Percentiles rank a stretch among this genome's conserved stretches.
These are phyloP conservation scores for Lepeophtheirus salmonis DNA, from an alignment of 1,140 invertebrate species.

Conservation along the genomic window DNA sequence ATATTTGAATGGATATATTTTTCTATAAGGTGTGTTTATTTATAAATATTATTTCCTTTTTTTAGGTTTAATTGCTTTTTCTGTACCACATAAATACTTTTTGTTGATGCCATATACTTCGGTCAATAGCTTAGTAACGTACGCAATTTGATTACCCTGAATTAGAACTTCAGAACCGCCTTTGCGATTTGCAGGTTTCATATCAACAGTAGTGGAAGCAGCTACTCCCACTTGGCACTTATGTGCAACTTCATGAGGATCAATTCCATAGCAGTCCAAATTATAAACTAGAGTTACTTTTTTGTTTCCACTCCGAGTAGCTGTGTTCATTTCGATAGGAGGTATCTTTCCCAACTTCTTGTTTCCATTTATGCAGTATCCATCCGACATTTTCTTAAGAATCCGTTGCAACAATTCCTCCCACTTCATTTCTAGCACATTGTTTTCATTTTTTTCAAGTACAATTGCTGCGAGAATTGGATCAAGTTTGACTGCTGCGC, in stretches of 20 bases:
- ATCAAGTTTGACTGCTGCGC: slow-evolving; percentile 36
- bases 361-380: slow-evolving; percentile 28
- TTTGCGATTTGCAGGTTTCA: slow-evolving; percentile 27
- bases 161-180: slow-evolving; percentile 58
- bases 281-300: slow-evolving; percentile 77
- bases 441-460: slow-evolving; percentile 26
- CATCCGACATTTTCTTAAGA: slow-evolving; percentile 49
- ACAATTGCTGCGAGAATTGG: slow-evolving; percentile 27
- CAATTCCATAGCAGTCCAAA: slow-evolving; percentile 62
- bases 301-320: slow-evolving; percentile 61
- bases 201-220: slow-evolving; percentile 57
- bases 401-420: slow-evolving; percentile 50
- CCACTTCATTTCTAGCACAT: slow-evolving; percentile 32
- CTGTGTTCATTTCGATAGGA: slow-evolving; percentile 54
- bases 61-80: slow-evolving; percentile 40
- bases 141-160: slow-evolving; percentile 73
- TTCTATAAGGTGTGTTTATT: too few relatives aligned
- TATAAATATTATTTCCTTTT: slow-evolving; percentile 23
- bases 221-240: slow-evolving; percentile 62
- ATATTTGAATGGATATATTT: too few relatives aligned
- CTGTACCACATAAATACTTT: slow-evolving; percentile 41
- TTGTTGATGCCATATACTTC: slow-evolving; percentile 44
- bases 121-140: slow-evolving; percentile 47
- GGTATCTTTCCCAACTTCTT: slow-evolving; percentile 44
- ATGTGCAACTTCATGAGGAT: slow-evolving; percentile 52